These are phyloP conservation scores for Drosophila antonietae DNA, from an alignment of 2,888 invertebrate genomes.

Conservation along the genomic window DNA sequence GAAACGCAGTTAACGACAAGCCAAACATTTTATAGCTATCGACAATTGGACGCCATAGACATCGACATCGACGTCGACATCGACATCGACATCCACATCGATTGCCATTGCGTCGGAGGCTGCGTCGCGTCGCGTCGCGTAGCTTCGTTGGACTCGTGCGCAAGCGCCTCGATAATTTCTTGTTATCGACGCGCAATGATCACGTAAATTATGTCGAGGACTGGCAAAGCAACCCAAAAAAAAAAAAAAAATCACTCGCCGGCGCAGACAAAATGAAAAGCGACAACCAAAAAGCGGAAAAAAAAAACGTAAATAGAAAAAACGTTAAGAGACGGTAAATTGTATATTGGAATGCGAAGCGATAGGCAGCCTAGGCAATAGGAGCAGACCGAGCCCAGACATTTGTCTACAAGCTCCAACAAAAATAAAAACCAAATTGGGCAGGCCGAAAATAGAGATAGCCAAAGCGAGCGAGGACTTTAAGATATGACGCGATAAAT, in stretches of 20 bases:
- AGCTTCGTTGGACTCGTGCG: slow-evolving; percentile 58
- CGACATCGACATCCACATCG: slow-evolving; percentile 44
- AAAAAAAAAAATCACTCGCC: slow-evolving; percentile 35
- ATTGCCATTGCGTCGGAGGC: slow-evolving; percentile 66
- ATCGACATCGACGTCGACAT: slow-evolving; percentile 39
- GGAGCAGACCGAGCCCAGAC: slow-evolving; percentile 27
- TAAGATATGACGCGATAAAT: slow-evolving; percentile 2
- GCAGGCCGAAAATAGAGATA: slow-evolving; percentile 19
- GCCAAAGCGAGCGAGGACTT: not conserved
- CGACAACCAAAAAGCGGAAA: slow-evolving; percentile 41
- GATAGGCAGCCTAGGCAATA: slow-evolving; percentile 60
- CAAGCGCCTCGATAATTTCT: slow-evolving; percentile 80
- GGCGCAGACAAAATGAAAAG: slow-evolving; percentile 51
- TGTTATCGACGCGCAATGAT: slow-evolving; percentile 80
- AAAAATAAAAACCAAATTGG: slow-evolving; percentile 9
- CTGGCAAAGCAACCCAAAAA: slow-evolving; percentile 51
- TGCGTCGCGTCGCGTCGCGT: slow-evolving; percentile 15
- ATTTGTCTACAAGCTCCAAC: slow-evolving; percentile 26
- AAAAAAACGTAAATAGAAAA: slow-evolving; percentile 29
- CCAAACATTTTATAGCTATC: slow-evolving; percentile 53
- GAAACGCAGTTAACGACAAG: slow-evolving; percentile 43
- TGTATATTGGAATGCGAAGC: slow-evolving; percentile 68
- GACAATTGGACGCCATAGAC: slow-evolving; percentile 57
- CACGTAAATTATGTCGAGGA: slow-evolving; percentile 81
- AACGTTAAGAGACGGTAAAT: slow-evolving; percentile 44